These are phyloP conservation scores for Neoascia interrupta DNA, from an alignment of 2,888 invertebrate genomes.

Conservation along the genomic window DNA sequence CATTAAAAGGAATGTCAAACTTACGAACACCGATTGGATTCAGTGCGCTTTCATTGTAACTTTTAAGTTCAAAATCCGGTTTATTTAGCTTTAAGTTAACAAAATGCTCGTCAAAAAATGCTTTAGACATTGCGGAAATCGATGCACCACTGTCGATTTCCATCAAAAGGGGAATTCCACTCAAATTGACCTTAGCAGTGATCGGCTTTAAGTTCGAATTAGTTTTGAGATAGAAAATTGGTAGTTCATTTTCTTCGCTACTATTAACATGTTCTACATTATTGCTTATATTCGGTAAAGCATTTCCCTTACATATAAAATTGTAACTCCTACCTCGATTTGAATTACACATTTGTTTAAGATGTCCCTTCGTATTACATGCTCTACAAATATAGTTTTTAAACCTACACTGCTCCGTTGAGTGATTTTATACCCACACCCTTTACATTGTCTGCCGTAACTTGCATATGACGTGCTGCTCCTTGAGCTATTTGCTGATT, in stretches of 20 bases:
- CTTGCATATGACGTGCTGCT: conserved; percentile 30
- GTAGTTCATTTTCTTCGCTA: conserved; percentile 16
- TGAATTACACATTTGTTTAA: conserved; percentile 31
- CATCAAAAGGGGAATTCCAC: conserved; percentile 26
- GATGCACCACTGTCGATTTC: conserved; percentile 37
- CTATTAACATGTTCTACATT: background rate
- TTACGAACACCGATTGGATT: conserved; percentile 18
- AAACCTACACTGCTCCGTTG: conserved; percentile 16
- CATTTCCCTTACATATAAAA: conserved; percentile 9
- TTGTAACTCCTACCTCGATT: conserved; percentile 19
- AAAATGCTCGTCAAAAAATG: conserved; percentile 22
- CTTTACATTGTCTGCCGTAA: conserved; percentile 4
- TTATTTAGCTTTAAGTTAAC: conserved; percentile 16
- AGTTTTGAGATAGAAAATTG: conserved; percentile 38
- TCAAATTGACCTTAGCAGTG: conserved; percentile 9
- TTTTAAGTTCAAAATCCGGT: background rate
- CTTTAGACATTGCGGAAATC: conserved; percentile 35
- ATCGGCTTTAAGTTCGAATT: conserved; percentile 22
- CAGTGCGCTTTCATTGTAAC: conserved; percentile 13
- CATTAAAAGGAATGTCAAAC: conserved; percentile 18
- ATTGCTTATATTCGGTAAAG: background rate
- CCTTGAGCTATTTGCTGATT: too few relatives aligned
- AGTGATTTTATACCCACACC: conserved; percentile 31
- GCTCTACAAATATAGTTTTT: too few relatives aligned
- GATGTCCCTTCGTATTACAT: too few relatives aligned